Conservation (phyloP, 2,797 vertebrate species). For the Remorina albescens region DNA sequence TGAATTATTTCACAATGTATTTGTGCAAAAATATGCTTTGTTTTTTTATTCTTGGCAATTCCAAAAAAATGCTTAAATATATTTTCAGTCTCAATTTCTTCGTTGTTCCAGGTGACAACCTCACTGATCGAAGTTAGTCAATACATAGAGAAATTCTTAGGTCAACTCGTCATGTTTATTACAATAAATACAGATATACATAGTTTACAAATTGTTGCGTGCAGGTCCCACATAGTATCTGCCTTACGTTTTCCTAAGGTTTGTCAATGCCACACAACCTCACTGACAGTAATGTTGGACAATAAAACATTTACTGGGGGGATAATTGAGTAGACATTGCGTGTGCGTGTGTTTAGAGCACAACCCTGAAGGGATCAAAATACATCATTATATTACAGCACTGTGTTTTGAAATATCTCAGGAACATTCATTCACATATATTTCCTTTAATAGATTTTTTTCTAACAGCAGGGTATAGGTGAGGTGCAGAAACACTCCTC, state of each 20-base stretch:
- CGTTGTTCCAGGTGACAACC: background rate
- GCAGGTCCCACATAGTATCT: constrained; percentile 54
- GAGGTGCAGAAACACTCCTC: constrained; percentile 25
- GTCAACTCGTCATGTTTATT: constrained; percentile 86
- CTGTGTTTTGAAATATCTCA: constrained; percentile 33
- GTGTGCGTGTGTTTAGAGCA: constrained; percentile 4
- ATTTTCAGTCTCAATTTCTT: background rate
- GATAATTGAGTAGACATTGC: constrained; percentile 13
- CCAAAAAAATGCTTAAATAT: background rate
- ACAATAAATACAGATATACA: constrained; percentile 99
- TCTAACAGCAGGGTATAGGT: constrained; percentile 21
- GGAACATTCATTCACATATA: constrained; percentile 48
- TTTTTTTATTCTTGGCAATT: background rate
- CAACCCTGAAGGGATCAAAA: constrained; percentile 28
- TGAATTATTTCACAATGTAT: background rate
- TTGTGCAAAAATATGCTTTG: background rate
- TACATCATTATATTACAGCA: constrained; percentile 32
- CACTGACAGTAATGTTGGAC: constrained; percentile 42
- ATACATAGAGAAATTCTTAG: constrained; percentile 25
- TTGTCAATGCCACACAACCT: constrained; percentile 44
- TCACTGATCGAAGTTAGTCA: background rate
- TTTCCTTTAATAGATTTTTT: constrained; percentile 13
- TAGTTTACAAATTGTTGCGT: constrained; percentile 81
- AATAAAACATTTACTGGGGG: constrained; percentile 37
- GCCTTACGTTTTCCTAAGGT: constrained; percentile 26